Percentiles rank a stretch among this genome's conserved stretches.
These are phyloP conservation scores for Cloeon dipterum DNA, from an alignment of 2,888 invertebrate genomes.

Conservation along the genomic window DNA sequence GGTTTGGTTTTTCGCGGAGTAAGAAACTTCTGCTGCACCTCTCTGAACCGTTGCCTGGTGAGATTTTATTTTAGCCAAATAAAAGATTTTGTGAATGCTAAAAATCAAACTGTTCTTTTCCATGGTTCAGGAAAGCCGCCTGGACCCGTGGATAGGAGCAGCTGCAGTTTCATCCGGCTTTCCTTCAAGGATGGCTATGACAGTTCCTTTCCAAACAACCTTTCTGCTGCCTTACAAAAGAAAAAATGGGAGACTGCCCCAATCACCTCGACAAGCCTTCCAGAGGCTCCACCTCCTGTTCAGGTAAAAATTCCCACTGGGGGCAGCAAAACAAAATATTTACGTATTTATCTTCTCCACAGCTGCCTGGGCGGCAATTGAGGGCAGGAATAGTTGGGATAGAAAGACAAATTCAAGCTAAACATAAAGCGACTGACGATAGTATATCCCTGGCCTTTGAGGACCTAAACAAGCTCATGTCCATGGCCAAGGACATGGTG, in stretches of 20 bases:
- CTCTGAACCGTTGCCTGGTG: conserved; percentile 35
- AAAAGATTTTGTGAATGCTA: background rate
- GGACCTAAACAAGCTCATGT: conserved; percentile 84
- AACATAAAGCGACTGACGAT: conserved; percentile 73
- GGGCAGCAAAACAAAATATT: background rate
- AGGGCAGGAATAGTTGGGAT: conserved; percentile 88
- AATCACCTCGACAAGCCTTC: conserved; percentile 9
- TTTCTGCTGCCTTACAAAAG: conserved; percentile 34
- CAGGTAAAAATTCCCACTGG: background rate
- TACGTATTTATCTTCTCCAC: background rate
- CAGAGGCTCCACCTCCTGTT: conserved; percentile 1
- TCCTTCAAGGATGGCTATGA: conserved; percentile 69
- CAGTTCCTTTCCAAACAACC: conserved; percentile 31
- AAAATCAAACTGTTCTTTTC: background rate
- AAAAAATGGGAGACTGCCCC: conserved; percentile 36
- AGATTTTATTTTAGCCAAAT: background rate
- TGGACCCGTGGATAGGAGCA: conserved; percentile 49
- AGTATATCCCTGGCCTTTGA: conserved; percentile 87
- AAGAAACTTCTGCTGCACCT: conserved; percentile 58
- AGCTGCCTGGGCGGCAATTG: conserved; percentile 29
- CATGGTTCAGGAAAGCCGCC: conserved; percentile 36
- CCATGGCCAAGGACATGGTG: conserved; percentile 96
- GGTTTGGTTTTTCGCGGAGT: conserved; percentile 59
- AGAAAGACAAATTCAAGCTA: conserved; percentile 74
- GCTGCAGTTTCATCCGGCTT: conserved; percentile 51